Percentiles rank a stretch among this genome's conserved stretches.
phyloP scores from a whole-genome alignment of 2,888 invertebrate species.

The Epicampocera succincta region DNA sequence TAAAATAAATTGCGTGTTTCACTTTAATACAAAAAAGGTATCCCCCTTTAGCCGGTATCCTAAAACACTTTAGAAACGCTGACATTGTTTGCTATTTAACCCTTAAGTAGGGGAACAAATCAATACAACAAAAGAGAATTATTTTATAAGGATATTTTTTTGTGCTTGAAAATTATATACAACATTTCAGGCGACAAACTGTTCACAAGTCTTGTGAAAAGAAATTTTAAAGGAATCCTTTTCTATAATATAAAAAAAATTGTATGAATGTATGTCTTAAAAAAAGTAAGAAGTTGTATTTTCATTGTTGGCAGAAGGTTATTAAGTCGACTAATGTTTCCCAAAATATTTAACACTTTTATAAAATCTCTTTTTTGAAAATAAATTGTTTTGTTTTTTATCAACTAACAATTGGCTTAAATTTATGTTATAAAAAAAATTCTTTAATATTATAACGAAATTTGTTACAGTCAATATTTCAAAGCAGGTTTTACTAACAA shows the following conservation, averaged over 20 bases:
- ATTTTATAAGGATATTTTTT: conserved; percentile 32
- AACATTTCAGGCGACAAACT: conserved; percentile 59
- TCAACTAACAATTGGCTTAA: conserved; percentile 49
- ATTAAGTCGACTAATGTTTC: conserved; percentile 60
- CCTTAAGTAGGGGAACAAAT: conserved; percentile 67
- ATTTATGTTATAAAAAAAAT: conserved; percentile 33
- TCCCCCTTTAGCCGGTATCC: conserved; percentile 49
- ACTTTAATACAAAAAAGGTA: background rate
- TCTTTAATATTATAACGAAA: conserved; percentile 17
- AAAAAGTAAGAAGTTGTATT: conserved; percentile 26
- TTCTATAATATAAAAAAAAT: too few relatives aligned
- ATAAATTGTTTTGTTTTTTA: conserved; percentile 51
- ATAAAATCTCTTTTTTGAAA: conserved; percentile 4
- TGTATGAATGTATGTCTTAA: too few relatives aligned
- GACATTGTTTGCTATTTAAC: conserved; percentile 50
- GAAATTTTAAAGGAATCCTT: background rate
- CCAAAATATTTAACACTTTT: conserved; percentile 61
- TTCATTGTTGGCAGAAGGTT: conserved; percentile 49
- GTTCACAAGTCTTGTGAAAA: conserved; percentile 39
- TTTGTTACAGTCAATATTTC: conserved; percentile 60
- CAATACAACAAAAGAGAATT: conserved; percentile 11
- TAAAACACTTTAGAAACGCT: conserved; percentile 60
- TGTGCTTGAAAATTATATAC: conserved; percentile 65
- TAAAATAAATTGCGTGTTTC: too few relatives aligned
- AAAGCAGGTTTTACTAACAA: conserved; percentile 2